Percentiles rank a stretch among this genome's conserved stretches.
Evolutionary conservation across 2,888 invertebrate genomes (phyloP).

Genomic region (Acrobasis consociella): DNA sequence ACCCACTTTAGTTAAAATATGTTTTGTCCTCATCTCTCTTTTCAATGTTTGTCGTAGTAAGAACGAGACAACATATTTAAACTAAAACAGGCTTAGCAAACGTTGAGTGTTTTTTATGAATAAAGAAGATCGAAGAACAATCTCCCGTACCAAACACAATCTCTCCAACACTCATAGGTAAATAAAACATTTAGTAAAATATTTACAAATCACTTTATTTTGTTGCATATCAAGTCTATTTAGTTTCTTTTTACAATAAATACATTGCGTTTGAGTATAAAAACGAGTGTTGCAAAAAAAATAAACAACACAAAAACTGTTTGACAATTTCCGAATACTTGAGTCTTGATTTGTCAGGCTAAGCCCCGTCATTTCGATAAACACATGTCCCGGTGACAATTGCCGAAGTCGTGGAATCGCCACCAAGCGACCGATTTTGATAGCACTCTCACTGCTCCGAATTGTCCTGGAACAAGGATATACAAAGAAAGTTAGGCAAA

Average conservation of each 20-base stretch:
- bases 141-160: no score
- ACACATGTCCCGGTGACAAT: constrained; percentile 61
- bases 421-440: constrained; percentile 65
- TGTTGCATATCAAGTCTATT: constrained; percentile 78
- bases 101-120: no score
- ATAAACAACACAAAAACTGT: constrained; percentile 66
- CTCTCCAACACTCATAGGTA: not conserved
- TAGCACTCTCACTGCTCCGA: constrained; percentile 63
- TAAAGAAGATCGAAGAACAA: no score
- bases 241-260: constrained; percentile 78
- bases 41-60: no score
- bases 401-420: constrained; percentile 48
- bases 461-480: constrained; percentile 54
- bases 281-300: constrained; percentile 70
- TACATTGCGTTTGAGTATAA: constrained; percentile 78
- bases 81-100: no score
- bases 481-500: not conserved
- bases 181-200: constrained; percentile 42
- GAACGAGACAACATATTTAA: no score
- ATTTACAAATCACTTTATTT: constrained; percentile 81
- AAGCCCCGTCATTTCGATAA: constrained; percentile 55
- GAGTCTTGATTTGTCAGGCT: constrained; percentile 70
- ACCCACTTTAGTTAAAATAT: no score
- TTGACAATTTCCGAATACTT: constrained; percentile 60
- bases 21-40: no score